Percentiles rank a stretch among this genome's conserved stretches.
Evolutionary conservation across 2,888 invertebrate species (phyloP).

Genomic region (Drosophila atroscutellata): DNA sequence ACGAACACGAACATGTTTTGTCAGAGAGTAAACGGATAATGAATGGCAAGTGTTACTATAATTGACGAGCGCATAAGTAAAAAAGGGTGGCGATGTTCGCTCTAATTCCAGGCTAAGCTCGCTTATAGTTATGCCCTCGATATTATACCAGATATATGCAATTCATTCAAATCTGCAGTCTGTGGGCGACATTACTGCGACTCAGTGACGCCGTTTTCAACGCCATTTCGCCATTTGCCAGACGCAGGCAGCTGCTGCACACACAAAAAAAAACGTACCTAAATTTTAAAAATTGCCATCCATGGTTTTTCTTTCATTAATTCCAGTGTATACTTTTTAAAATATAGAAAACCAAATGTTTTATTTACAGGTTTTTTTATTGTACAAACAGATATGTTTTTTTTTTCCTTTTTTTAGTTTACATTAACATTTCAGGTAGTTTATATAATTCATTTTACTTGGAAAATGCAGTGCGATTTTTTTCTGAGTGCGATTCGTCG

Average conservation of each 20-base stretch:
- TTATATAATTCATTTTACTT: background rate
- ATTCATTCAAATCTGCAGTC: conserved; percentile 19
- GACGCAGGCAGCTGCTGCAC: conserved; percentile 33
- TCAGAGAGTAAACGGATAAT: conserved; percentile 20
- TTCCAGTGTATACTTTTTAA: background rate
- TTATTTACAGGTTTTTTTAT: background rate
- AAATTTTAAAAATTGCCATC: background rate
- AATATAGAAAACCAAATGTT: no score
- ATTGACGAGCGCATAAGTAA: conserved; percentile 4
- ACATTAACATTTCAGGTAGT: background rate
- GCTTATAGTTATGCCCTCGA: background rate
- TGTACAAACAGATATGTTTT: background rate
- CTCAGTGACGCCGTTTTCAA: conserved; percentile 68
- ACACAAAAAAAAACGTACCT: background rate
- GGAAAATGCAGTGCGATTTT: background rate
- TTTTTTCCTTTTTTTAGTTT: background rate
- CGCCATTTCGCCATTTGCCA: conserved; percentile 60
- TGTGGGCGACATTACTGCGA: conserved; percentile 55
- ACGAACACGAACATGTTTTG: conserved; percentile 6
- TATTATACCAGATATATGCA: conserved; percentile 5
- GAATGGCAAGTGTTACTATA: conserved; percentile 26
- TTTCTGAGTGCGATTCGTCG: background rate
- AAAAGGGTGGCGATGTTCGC: background rate
- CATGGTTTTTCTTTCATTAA: background rate
- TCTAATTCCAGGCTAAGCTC: conserved; percentile 6